Conservation (phyloP, 2,113 vertebrate genomes). For the Entelurus aequoreus region DNA sequence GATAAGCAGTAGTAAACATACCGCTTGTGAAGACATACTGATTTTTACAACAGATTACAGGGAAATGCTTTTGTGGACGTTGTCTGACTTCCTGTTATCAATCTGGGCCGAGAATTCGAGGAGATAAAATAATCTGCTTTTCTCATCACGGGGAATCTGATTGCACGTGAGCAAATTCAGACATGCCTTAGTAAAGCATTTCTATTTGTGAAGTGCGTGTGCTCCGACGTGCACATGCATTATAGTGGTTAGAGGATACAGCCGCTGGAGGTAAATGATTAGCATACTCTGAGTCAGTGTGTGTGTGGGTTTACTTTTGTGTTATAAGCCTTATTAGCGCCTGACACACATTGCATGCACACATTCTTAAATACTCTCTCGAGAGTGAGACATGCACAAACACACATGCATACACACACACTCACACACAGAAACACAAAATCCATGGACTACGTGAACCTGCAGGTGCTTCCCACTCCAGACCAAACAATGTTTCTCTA, state of each 20-base stretch:
- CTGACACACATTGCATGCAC: slow-evolving; percentile 9
- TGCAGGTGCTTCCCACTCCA: slow-evolving; percentile 48
- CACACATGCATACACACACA: no score
- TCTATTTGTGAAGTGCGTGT: slow-evolving; percentile 1
- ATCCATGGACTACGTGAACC: slow-evolving; percentile 40
- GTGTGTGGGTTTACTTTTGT: slow-evolving; percentile 52
- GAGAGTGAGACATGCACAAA: no score
- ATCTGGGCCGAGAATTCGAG: slow-evolving; percentile 7
- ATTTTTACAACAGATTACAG: slow-evolving; percentile 39
- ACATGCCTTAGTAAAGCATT: slow-evolving; percentile 6
- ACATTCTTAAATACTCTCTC: not conserved
- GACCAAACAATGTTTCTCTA: not conserved
- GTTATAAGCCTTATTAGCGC: slow-evolving; percentile 33
- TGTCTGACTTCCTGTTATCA: slow-evolving; percentile 27
- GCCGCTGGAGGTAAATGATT: slow-evolving; percentile 66
- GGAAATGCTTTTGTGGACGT: slow-evolving; percentile 25
- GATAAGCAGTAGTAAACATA: slow-evolving; percentile 36
- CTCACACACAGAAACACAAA: slow-evolving; percentile 37
- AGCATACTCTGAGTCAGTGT: slow-evolving; percentile 56
- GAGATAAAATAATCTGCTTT: slow-evolving; percentile 44
- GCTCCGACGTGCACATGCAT: slow-evolving; percentile 21
- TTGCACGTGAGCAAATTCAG: slow-evolving; percentile 20
- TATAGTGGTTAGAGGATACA: slow-evolving; percentile 20
- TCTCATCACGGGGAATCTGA: slow-evolving; percentile 25
- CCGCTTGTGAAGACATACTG: slow-evolving; percentile 1